Evolutionary conservation across 1,140 invertebrate species (phyloP).

Genomic region (Holcopasites calliopsidis): DNA sequence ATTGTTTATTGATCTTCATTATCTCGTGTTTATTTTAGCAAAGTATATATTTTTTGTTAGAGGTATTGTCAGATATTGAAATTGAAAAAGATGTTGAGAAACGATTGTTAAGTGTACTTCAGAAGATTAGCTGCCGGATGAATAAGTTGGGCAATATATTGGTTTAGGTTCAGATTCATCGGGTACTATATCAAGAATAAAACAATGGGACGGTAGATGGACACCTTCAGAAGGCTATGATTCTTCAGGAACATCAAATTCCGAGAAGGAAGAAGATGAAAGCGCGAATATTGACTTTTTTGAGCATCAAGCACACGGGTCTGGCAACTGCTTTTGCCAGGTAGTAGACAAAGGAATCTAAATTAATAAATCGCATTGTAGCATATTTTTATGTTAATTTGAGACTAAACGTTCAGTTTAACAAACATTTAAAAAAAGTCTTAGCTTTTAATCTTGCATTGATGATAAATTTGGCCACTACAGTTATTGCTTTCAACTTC

Average conservation of each 20-base stretch:
- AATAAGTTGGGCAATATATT: too few relatives aligned
- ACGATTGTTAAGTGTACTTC: background rate
- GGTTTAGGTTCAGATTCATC: conserved; percentile 70
- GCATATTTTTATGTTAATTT: too few relatives aligned
- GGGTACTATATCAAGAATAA: conserved; percentile 71
- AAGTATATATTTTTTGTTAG: background rate
- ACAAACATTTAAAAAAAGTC: too few relatives aligned
- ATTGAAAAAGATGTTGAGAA: too few relatives aligned
- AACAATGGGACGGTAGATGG: conserved; percentile 71
- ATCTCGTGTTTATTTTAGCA: background rate
- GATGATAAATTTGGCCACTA: background rate
- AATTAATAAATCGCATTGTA: background rate
- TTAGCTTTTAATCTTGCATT: too few relatives aligned
- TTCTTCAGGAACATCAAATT: conserved; percentile 72
- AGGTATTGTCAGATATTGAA: too few relatives aligned
- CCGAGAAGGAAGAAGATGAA: conserved; percentile 56
- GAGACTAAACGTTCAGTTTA: too few relatives aligned
- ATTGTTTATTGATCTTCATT: background rate
- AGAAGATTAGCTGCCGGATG: conserved; percentile 33
- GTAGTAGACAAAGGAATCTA: background rate
- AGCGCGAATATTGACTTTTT: conserved; percentile 6
- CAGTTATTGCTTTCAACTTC: too few relatives aligned
- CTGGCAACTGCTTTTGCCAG: conserved; percentile 21
- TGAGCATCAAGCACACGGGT: background rate
- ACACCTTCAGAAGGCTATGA: conserved; percentile 72